Evolutionary conservation across 2,113 vertebrate species (phyloP), one percentile per base, ranked within the genome.

Genomic region (Cebidichthys violaceus): DNA sequence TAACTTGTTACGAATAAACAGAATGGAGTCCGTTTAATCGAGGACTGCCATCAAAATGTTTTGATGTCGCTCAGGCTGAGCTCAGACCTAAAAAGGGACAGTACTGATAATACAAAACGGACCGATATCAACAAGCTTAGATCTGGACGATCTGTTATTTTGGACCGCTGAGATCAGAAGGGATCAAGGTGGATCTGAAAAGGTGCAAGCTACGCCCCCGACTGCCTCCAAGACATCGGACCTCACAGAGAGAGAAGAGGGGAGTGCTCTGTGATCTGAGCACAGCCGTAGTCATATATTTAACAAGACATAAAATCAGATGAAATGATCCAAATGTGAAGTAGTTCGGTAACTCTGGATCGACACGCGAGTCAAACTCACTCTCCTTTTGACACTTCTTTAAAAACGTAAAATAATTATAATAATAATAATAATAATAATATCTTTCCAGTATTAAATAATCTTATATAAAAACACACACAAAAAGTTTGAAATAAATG

Each of bases 361-460:
- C n/a, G n/a, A n/a, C n/a, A n/a, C n/a, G n/a, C n/a, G n/a, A n/a
- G n/a, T 84, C 82, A 81, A 86, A 88, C 81, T 78, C 85, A 68
- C 75, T 77, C 75, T 81, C 6, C 79, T 65, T 81, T 74, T 47
- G 33, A 87, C 84, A 81, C 81, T 33, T 90, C 87, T 90, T 90
- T 88, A 89, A 82, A 91, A 89, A 91, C 89, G 89, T 91, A 84
- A 92, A 92, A 94, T 85, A 90, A 92, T 93, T 90, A 91, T 81
- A 89, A 93, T 90, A 93, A 93, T 75, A 94, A 90, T 82, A 88
- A n/a, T n/a, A n/a, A 93, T 90, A 93, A 93, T 76, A 94, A 93
- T 88, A 94, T 94, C 88, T 94, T 95, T 95, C 88, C 91, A 92
- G 90, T 94, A 95, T 96, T 95, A 95, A 96, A 96, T 95, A 94